These are phyloP conservation scores for Hippoglossus stenolepis DNA, from an alignment of 2,113 vertebrate species.

Conservation along the genomic window DNA sequence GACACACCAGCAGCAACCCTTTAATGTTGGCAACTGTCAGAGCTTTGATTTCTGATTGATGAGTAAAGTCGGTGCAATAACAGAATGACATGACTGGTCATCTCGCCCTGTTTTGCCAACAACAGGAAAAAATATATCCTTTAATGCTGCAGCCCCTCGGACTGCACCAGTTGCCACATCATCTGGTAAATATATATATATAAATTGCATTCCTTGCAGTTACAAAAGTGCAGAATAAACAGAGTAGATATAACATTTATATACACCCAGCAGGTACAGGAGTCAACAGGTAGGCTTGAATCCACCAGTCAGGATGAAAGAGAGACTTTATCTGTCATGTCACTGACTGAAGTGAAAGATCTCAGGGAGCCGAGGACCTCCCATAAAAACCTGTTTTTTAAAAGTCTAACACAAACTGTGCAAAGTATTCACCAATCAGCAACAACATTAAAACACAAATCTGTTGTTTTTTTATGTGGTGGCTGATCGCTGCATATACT, in stretches of 20 bases:
- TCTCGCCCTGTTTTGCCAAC: slow-evolving; percentile 35
- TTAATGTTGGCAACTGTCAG: slow-evolving; percentile 72
- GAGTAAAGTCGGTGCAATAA: slow-evolving; percentile 73
- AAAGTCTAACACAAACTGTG: neutral
- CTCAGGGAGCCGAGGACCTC: neutral
- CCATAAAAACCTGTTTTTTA: neutral
- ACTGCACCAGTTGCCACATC: neutral
- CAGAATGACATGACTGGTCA: slow-evolving; percentile 55
- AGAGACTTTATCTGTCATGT: no score
- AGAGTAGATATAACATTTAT: neutral
- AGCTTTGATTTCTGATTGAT: slow-evolving; percentile 78
- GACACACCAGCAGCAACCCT: slow-evolving; percentile 63
- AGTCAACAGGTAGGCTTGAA: slow-evolving; percentile 2
- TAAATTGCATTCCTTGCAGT: neutral
- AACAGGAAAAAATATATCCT: slow-evolving; percentile 50
- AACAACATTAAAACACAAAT: neutral
- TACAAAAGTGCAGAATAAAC: neutral
- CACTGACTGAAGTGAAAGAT: neutral
- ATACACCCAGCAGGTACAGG: neutral
- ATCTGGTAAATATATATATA: neutral
- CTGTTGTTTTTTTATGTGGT: neutral
- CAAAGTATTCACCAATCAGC: neutral
- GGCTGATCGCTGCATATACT: neutral
- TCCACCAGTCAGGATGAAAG: no score
- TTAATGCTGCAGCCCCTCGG: slow-evolving; percentile 12